Evolutionary conservation across 1,140 invertebrate genomes (phyloP), one percentile per base, ranked within the genome.

Genomic region (Archegozetes longisetosus): DNA sequence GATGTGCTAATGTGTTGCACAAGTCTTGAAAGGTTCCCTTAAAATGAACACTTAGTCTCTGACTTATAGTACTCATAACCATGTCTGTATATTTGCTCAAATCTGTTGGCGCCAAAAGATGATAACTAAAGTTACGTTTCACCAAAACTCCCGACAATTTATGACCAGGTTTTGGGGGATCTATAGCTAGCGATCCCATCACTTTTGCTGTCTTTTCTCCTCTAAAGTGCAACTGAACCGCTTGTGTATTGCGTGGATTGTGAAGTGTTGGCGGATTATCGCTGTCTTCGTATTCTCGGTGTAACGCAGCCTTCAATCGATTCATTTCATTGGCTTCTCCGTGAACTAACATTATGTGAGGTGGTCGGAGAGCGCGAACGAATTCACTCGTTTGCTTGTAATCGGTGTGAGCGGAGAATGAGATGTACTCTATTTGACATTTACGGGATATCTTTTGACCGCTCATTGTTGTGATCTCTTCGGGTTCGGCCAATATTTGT

Each of bases 251-350:
- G 26, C 88, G 76, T 0, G 96, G 96, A 76, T 94, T 98, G 72
- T 97, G 88, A 46, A 99, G 82, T 63, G 86, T 80, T 64, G 97
- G 90, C n/a, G 81, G 80, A 12, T 85, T 85, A 66, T 84, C 85
- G 69, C 88, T 84, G 66, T 89, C 86, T 73, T 93, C 89, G 70
- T 97, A 98, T 72, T 98, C 92, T 17, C 94, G 75, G 66, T 89
- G 82, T 22, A 99, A 74, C 0, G 92, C 95, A 50, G 90, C 84
- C 74, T 96, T 95, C 50, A 99, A 72, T 25, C 95, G 80, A 2
- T 82, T 84, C 96, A 99, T 99, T 76, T 98, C 95, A 72, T 97
- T 98, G 70, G 92, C 87, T 73, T 99, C 96, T 1, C 95, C 95
- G 72, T 99, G 95, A 0, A 99, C 95, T 23, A 99, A 75, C 14